Percentiles rank a stretch among this genome's conserved stretches.
Conservation (phyloP, 2,113 vertebrate species). For the Caranx ignobilis region DNA sequence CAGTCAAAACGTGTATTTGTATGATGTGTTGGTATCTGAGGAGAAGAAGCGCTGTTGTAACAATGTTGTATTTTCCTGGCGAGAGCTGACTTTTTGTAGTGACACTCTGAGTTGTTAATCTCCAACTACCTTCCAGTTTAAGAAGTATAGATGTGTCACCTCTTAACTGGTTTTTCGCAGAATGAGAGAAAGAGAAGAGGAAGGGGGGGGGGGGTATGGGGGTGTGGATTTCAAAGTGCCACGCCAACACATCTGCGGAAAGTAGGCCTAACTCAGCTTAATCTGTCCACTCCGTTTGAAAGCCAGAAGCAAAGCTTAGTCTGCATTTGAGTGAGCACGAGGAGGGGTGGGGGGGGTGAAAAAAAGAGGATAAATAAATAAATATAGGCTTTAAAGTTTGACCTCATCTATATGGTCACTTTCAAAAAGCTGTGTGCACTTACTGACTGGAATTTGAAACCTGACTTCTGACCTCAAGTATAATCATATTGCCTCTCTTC, state of each 20-base stretch:
- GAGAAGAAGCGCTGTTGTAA: not conserved
- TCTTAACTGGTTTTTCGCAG: conserved; percentile 52
- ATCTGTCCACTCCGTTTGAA: conserved; percentile 77
- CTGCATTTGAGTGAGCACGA: conserved; percentile 64
- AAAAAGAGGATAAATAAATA: conserved; percentile 71
- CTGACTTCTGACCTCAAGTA: conserved; percentile 63
- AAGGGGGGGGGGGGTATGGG: not conserved
- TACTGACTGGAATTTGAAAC: conserved; percentile 67
- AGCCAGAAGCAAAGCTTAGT: conserved; percentile 77
- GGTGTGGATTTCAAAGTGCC: conserved; percentile 75
- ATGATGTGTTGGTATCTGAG: not conserved
- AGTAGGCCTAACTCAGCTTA: conserved; percentile 79
- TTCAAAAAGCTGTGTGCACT: conserved; percentile 68
- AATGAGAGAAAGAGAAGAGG: not conserved
- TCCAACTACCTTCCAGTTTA: conserved; percentile 56
- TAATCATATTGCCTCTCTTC: conserved; percentile 51
- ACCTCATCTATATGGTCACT: conserved; percentile 73
- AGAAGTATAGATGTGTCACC: conserved; percentile 46
- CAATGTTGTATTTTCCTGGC: not conserved
- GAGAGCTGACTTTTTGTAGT: conserved; percentile 10
- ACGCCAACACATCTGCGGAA: conserved; percentile 78
- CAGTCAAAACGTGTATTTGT: not conserved
- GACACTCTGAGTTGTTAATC: conserved; percentile 43
- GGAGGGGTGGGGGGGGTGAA: not conserved
- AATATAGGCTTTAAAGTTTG: conserved; percentile 77